Percentiles rank a stretch among this genome's conserved stretches.
Conservation (phyloP, 1,140 invertebrate species). For the Cydia strobilella region DNA sequence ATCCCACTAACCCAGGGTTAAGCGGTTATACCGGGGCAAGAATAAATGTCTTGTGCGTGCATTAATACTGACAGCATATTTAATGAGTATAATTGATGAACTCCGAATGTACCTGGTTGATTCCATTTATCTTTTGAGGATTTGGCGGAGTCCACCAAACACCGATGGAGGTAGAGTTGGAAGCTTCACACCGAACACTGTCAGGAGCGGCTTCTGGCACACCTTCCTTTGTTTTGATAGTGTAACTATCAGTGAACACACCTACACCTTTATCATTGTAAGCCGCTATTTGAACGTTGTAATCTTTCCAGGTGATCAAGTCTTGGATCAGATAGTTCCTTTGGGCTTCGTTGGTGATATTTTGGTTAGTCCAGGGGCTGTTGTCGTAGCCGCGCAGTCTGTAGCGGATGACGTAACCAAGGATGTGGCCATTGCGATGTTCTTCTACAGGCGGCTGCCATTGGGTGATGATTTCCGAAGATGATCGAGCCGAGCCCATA, state of each 20-base stretch:
- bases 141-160: conserved; percentile 96
- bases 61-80: no score
- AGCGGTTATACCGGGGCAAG: no score
- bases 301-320: conserved; percentile 98
- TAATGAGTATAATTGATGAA: conserved; percentile 1
- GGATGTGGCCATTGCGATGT: conserved; percentile 95
- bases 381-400: conserved; percentile 94
- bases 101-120: conserved; percentile 87
- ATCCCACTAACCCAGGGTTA: no score
- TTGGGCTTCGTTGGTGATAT: conserved; percentile 96
- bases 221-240: conserved; percentile 97
- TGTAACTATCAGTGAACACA: conserved; percentile 93
- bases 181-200: conserved; percentile 87
- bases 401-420: conserved; percentile 96
- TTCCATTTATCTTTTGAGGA: conserved; percentile 98
- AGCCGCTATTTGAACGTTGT: conserved; percentile 97
- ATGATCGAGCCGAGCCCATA: conserved; percentile 94
- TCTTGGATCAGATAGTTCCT: conserved; percentile 96
- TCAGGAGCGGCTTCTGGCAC: conserved; percentile 95
- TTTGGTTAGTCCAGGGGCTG: conserved; percentile 92
- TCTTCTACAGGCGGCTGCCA: conserved; percentile 97
- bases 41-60: no score
- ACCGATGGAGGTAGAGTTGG: conserved; percentile 93
- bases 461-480: conserved; percentile 97
- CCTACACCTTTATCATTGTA: conserved; percentile 99